Evolutionary conservation across 2,113 vertebrate genomes (phyloP).

Genomic region (Thomomys bottae): DNA sequence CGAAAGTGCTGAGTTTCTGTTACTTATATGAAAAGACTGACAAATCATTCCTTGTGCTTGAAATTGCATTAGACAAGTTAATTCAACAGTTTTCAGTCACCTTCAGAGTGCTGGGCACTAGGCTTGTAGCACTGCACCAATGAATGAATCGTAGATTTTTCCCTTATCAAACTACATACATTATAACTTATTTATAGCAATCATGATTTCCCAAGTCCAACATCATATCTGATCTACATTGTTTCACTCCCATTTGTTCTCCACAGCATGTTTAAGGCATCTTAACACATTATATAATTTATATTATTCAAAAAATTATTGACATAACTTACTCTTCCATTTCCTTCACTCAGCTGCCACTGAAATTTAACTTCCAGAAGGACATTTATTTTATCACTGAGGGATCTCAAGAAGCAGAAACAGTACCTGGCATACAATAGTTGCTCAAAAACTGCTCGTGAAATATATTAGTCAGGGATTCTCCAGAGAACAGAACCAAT

Average conservation of each 20-base stretch:
- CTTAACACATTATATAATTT: not conserved
- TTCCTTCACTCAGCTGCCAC: not conserved
- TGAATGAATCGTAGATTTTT: not conserved
- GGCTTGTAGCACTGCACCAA: not conserved
- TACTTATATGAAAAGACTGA: not conserved
- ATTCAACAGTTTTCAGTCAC: not conserved
- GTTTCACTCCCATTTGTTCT: not conserved
- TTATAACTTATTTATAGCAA: not conserved
- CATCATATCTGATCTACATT: not conserved
- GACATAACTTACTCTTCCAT: not conserved
- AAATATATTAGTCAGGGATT: not conserved
- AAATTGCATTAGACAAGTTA: slow-evolving; percentile 37
- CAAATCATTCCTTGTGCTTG: not conserved
- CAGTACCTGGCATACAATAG: not conserved
- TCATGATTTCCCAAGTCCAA: not conserved
- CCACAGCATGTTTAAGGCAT: not conserved
- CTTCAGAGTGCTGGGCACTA: not conserved
- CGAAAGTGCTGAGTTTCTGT: not conserved
- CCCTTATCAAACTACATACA: not conserved
- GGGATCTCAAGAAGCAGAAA: not conserved
- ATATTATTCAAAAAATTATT: no score
- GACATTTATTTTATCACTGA: not conserved
- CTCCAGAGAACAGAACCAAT: not conserved
- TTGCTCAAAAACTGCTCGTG: not conserved
- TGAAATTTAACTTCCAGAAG: not conserved